Conservation (phyloP, 2,113 vertebrate species). For the Thinocorus orbignyianus region DNA sequence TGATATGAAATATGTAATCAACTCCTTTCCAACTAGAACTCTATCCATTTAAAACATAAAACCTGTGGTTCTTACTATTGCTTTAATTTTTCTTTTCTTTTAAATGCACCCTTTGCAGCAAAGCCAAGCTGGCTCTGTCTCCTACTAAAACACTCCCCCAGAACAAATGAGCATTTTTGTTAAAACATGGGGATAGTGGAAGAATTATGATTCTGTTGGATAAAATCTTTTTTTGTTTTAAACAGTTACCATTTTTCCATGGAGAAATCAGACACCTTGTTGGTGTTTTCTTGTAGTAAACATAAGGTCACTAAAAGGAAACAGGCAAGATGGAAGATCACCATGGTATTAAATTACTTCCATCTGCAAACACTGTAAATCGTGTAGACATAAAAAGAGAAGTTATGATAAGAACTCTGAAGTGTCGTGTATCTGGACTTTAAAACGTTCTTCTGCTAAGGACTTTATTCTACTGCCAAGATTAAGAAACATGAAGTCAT, state of each 20-base stretch:
- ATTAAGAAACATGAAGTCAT: constrained; percentile 76
- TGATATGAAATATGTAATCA: constrained; percentile 55
- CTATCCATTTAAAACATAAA: constrained; percentile 55
- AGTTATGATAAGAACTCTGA: constrained; percentile 73
- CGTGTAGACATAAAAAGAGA: constrained; percentile 74
- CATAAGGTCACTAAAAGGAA: constrained; percentile 76
- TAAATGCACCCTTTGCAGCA: constrained; percentile 54
- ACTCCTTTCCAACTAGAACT: constrained; percentile 26
- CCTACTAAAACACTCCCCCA: constrained; percentile 46
- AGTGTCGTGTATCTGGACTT: constrained; percentile 74
- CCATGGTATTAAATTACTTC: constrained; percentile 76
- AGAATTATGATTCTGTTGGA: constrained; percentile 66
- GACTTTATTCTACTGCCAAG: constrained; percentile 82
- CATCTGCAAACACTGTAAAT: constrained; percentile 78
- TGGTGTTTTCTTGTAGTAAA: constrained; percentile 81
- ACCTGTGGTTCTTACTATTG: constrained; percentile 7
- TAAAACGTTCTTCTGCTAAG: constrained; percentile 69
- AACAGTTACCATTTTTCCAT: constrained; percentile 73
- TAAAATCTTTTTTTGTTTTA: constrained; percentile 76
- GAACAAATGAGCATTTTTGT: constrained; percentile 66
- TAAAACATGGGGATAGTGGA: constrained; percentile 49
- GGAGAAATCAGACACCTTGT: constrained; percentile 79
- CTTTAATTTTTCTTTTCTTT: constrained; percentile 16
- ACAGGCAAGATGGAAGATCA: constrained; percentile 73
- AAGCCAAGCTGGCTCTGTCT: constrained; percentile 58